Evolutionary conservation across 37 sponge, comb jelly and placozoan genomes (phyloP), one percentile per base, ranked within the genome.

Genomic region (Chondrilla cf. caribensis): DNA sequence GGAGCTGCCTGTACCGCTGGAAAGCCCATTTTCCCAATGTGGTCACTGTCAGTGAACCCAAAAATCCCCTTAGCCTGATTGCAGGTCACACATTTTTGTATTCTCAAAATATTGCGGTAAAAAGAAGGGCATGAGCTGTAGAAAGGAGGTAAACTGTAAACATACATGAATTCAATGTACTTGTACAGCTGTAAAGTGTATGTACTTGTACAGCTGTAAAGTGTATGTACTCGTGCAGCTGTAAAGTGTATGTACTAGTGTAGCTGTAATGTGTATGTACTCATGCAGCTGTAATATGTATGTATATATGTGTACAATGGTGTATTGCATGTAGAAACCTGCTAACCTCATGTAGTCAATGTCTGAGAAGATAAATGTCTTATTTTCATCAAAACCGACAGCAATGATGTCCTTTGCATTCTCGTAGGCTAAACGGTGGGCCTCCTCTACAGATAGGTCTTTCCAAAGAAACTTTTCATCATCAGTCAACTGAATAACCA

Each of bases 381-480:
- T 99, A 17, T 99, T 83, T 2, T 81, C 79, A 58, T 96, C 95
- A 85, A 99, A 99, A 0, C 99, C 99, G 80, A 93, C 92, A 18
- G 99, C 95, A 72, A 99, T 94, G 70, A 99, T 99, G 81, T 99
- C 99, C 82, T 99, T 99, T 58, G 96, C 96, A 85, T 99, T 99
- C 68, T 94, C 91, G 54, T 72, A 44, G 25, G 99, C 95, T 54
- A 99, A 80, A 0, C 89, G 81, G 84, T 99, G 84, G 7, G 95
- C 90, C 76, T 99, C 95, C 54, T 99, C 99, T 22, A 92, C 60
- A 15, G 88, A 85, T 39, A 95, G 82, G 60, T 96, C 97, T 55
- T 90, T 96, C 99, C 99, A 99, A 75, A 99, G 85, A 58, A 96
- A 96, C 90, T 99, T 99, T 73, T 99, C 99, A 79, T 99, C 99